Evolutionary conservation across 2,888 invertebrate genomes (phyloP), one percentile per base, ranked within the genome.

Genomic region (Dryobota labecula): DNA sequence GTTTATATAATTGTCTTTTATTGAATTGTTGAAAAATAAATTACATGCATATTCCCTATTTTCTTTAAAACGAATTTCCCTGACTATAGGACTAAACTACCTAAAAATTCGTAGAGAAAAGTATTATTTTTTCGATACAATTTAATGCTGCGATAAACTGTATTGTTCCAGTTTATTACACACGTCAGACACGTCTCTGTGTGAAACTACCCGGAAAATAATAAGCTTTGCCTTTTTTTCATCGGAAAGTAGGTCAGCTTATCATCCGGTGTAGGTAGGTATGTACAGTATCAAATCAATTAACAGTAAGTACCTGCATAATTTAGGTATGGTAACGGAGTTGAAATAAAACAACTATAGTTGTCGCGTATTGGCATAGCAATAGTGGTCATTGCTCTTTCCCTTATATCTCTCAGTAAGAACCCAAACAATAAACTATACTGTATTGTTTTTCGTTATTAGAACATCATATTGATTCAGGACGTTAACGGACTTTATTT

Each of bases 241-340:
- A n/a, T 30, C 30, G 30, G 70, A 38, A 70, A 47, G 56, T 70
- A 70, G 56, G 70, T 56, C 69, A 70, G 9, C 38, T 20, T 30
- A 70, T 70, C n/a, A 69, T 38, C 30, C 56, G 30, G 30, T 45
- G 13, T 62, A 45, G n/a, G n/a, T n/a, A n/a, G n/a, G n/a, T n/a
- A n/a, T n/a, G n/a, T n/a, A 15, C n/a, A 60, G 60, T 38, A 47
- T 8, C 18, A 18, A 65, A 67, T 49, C 13, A 65, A 67, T 66
- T 36, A 60, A 9, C 18, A 9, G 2, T 20, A 57, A 30, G 18
- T 30, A 53, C 27, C 5, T 54, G 3, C n/a, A 4, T 6, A 9
- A 7, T 51, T 1, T 3, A 27, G 18, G 15, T 58, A 13, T 41
- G 13, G 27, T 20, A 60, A 60, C 20, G 20, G 41, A 27, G 41